A percentile compares a stretch with the other conserved stretches of the same genome.
Evolutionary conservation across 2,113 vertebrate species (phyloP).

Genomic region (Loxodonta africana): DNA sequence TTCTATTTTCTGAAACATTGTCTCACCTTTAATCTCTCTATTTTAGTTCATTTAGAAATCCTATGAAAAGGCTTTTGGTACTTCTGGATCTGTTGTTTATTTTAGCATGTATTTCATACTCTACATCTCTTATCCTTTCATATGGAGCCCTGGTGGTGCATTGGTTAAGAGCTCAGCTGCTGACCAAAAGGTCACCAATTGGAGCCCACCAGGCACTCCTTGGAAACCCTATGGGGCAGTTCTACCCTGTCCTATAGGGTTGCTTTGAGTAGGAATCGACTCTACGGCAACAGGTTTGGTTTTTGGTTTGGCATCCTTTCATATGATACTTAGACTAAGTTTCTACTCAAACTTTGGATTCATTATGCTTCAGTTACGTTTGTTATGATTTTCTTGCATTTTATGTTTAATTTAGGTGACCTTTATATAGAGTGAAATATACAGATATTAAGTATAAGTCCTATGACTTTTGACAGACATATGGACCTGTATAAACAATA

Average conservation of each 20-base stretch:
- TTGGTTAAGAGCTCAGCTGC: too few relatives aligned
- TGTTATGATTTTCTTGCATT: not conserved
- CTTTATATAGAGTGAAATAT: not conserved
- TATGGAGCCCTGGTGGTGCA: not conserved
- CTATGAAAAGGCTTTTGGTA: not conserved
- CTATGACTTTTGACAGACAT: not conserved
- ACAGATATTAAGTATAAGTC: not conserved
- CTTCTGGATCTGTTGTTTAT: not conserved
- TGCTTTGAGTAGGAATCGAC: too few relatives aligned
- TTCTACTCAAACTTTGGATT: conserved; percentile 47
- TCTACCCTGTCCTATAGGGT: too few relatives aligned
- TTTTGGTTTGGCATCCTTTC: too few relatives aligned
- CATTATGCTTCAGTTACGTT: not conserved
- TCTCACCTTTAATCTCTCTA: not conserved
- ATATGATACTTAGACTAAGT: not conserved
- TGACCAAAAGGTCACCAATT: too few relatives aligned
- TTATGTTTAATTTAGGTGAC: conserved; percentile 36
- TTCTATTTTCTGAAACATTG: not conserved
- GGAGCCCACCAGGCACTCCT: too few relatives aligned
- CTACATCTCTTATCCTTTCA: not conserved
- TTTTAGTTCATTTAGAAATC: not conserved
- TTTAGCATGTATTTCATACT: not conserved
- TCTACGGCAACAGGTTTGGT: too few relatives aligned
- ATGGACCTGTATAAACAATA: not conserved
- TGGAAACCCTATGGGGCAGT: too few relatives aligned